phyloP scores from a whole-genome alignment of 2,113 vertebrate species.

The Eleginops maclovinus region DNA sequence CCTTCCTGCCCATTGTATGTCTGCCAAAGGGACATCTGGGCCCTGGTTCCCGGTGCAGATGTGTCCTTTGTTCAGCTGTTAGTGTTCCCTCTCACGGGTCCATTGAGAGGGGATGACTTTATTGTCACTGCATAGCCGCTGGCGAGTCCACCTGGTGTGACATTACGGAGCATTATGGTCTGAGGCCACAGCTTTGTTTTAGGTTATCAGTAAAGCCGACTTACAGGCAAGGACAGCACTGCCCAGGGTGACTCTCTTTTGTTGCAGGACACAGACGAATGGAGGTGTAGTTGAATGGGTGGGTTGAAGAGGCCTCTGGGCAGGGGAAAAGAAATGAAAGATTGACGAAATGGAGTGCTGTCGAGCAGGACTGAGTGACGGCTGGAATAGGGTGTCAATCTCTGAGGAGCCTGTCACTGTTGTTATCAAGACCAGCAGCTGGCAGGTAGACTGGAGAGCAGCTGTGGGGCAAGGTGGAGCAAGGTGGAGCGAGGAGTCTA shows the following conservation, averaged over 20 bases:
- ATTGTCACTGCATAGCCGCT: constrained; percentile 44
- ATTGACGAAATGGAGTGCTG: constrained; percentile 56
- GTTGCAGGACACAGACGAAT: constrained; percentile 11
- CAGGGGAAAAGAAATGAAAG: constrained; percentile 55
- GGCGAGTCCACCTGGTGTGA: constrained; percentile 62
- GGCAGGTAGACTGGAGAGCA: constrained; percentile 47
- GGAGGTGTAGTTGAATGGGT: constrained; percentile 2
- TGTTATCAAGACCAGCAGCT: constrained; percentile 63
- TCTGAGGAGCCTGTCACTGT: constrained; percentile 49
- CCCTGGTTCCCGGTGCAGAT: constrained; percentile 51
- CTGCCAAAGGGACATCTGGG: constrained; percentile 16
- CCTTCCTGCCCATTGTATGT: constrained; percentile 17
- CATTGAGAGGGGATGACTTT: constrained; percentile 49
- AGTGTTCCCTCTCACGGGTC: constrained; percentile 28
- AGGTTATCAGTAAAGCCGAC: constrained; percentile 23
- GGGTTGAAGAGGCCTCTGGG: constrained; percentile 28
- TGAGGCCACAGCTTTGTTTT: constrained; percentile 56
- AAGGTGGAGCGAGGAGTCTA: neutral
- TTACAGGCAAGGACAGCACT: constrained; percentile 38
- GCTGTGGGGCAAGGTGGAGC: constrained; percentile 24
- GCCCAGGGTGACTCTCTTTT: constrained; percentile 15
- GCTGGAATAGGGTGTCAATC: constrained; percentile 74
- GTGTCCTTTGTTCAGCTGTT: constrained; percentile 56
- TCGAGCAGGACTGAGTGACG: constrained; percentile 60
- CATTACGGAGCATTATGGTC: constrained; percentile 45